Evolutionary conservation across 2,888 invertebrate genomes (phyloP).

Genomic region (Uropetala carovei): DNA sequence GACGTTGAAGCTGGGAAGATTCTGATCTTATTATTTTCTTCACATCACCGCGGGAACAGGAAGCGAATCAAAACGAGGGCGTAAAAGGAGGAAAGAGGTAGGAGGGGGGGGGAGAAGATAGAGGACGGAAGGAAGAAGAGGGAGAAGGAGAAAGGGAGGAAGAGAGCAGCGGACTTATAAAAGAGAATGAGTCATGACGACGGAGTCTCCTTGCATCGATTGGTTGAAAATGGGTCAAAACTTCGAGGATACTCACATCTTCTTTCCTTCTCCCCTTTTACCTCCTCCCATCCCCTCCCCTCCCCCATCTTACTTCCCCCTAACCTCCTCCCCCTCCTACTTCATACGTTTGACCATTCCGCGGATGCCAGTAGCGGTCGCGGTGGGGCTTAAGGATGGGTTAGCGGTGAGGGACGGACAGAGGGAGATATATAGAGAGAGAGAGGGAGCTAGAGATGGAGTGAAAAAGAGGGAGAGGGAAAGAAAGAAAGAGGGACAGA

Average conservation of each 20-base stretch:
- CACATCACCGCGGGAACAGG: not conserved
- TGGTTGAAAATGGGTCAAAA: conserved; percentile 63
- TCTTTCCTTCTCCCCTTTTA: conserved; percentile 12
- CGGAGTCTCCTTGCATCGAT: not conserved
- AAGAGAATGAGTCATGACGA: conserved; percentile 51
- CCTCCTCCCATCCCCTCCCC: not conserved
- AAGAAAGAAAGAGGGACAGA: not conserved
- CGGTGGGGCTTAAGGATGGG: not conserved
- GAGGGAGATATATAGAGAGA: not conserved
- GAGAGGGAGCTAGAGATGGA: not conserved
- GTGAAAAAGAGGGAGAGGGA: not conserved
- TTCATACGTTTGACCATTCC: not conserved
- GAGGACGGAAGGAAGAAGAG: not conserved
- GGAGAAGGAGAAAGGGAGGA: conserved; percentile 1
- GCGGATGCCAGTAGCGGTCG: not conserved
- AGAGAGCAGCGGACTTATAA: conserved; percentile 19
- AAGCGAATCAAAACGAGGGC: not conserved
- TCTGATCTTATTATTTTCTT: not conserved
- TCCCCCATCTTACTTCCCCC: not conserved
- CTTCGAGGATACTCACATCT: conserved; percentile 59
- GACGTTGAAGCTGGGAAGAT: not conserved
- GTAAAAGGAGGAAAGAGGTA: not conserved
- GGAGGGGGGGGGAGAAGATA: too few relatives aligned
- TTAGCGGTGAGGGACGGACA: not conserved
- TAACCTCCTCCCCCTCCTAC: not conserved